These are phyloP conservation scores for Odocoileus virginianus DNA, from an alignment of 2,113 vertebrate genomes.

Conservation along the genomic window DNA sequence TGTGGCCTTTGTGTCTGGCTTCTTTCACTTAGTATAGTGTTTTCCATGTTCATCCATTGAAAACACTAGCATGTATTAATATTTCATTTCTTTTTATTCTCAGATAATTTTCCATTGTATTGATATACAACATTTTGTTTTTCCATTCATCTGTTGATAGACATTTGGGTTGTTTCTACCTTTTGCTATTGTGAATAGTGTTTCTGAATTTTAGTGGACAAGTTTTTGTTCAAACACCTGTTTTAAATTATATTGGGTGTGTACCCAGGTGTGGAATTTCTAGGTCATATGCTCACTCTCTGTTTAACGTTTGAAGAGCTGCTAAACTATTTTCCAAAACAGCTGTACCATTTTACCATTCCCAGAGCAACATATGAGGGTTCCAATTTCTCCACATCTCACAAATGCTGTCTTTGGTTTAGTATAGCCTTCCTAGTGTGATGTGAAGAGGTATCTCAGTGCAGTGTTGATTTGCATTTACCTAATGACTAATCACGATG, in stretches of 20 bases:
- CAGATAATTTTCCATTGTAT: neutral
- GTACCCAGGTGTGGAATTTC: neutral
- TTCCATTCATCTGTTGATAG: neutral
- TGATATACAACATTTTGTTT: neutral
- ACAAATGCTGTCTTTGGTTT: neutral
- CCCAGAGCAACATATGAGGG: neutral
- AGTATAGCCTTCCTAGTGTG: neutral
- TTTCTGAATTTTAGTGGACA: neutral
- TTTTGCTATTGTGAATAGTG: neutral
- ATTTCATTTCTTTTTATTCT: neutral
- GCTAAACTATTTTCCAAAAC: neutral
- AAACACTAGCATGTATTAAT: neutral
- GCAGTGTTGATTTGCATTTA: neutral
- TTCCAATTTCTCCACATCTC: neutral
- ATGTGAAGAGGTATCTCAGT: neutral
- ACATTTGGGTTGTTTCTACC: neutral
- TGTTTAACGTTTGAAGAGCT: neutral
- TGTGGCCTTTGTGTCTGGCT: neutral
- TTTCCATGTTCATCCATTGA: neutral
- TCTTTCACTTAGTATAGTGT: neutral
- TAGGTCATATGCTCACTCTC: neutral
- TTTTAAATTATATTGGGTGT: neutral
- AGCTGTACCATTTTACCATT: neutral
- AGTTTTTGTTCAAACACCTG: neutral
- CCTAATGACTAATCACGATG: neutral